Evolutionary conservation across 1,140 invertebrate genomes (phyloP), one percentile per base, ranked within the genome.

Genomic region (Drosophila baimaii): DNA sequence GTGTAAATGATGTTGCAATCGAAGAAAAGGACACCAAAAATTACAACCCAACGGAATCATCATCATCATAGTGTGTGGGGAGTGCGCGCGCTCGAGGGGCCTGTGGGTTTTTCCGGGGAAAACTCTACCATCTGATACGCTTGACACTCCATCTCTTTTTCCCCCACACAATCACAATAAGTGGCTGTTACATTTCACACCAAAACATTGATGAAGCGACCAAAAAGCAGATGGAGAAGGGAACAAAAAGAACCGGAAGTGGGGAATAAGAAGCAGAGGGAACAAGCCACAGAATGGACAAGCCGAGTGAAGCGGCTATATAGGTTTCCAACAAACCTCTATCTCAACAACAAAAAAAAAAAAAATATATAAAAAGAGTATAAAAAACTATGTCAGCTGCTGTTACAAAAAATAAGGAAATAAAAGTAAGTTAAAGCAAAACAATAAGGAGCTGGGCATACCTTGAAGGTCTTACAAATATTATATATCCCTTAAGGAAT

Each of bases 171-270:
- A 88, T 89, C 84, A 84, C 68, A 89, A 89, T 88, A 88, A 88
- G 83, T 89, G 84, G 84, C 84, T 88, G 84, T 88, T 89, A 88
- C 80, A 84, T 88, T 88, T 88, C 80, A 84, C 84, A 88, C 84
- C 74, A 75, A 77, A 59, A 70, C 83, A 86, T 83, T 83, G 83
- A 86, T 88, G 83, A 66, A 84, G 71, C 71, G 59, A 57, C 82
- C 62, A 63, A 49, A 47, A 63, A 39, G 54, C n/a, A 59, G 52
- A 33, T 69, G 46, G 43, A 31, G 51, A 46, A 57, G n/a, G 49
- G 56, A 29, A 41, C 47, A 46, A 58, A 25, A 25, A 17, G 64
- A 13, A 31, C 15, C 44, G 62, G 59, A 47, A 66, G 62, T 62
- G 21, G 44, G 37, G 47, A 23, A 64, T 44, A 51, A 66, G 47